Conservation (phyloP, 2,113 vertebrate species). For the Corythoichthys intestinalis region DNA sequence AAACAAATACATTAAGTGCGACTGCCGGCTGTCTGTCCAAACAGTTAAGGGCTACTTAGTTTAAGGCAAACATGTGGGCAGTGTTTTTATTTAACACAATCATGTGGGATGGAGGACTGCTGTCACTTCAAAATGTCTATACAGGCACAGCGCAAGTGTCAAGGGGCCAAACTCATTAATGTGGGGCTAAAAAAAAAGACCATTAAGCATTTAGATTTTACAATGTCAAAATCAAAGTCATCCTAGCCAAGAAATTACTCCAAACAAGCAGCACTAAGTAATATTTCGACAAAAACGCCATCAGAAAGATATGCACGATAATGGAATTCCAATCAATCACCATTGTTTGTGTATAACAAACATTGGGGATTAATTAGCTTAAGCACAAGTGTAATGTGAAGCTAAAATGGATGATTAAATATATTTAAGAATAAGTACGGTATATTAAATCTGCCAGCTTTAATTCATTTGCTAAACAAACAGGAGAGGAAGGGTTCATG, state of each 20-base stretch:
- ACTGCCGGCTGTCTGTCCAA: conserved; percentile 66
- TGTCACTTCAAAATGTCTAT: conserved; percentile 53
- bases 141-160: conserved; percentile 19
- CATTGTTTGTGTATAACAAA: conserved; percentile 65
- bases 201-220: not conserved
- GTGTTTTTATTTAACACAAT: conserved; percentile 66
- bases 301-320: conserved; percentile 27
- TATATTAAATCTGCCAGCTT: conserved; percentile 58
- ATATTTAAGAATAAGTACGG: conserved; percentile 54
- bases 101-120: conserved; percentile 51
- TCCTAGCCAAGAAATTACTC: conserved; percentile 27
- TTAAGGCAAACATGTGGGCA: conserved; percentile 66
- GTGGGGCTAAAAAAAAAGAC: not conserved
- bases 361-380: conserved; percentile 64
- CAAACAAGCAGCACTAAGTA: conserved; percentile 20
- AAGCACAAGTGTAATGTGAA: conserved; percentile 68
- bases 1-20: conserved; percentile 87
- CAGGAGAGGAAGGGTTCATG: conserved; percentile 54
- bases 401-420: conserved; percentile 67
- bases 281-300: conserved; percentile 31
- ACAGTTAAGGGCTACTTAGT: conserved; percentile 68
- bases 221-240: conserved; percentile 14
- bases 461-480: conserved; percentile 72
- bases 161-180: not conserved
- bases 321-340: conserved; percentile 43